These are phyloP conservation scores for Rutilus rutilus DNA, from an alignment of 2,113 vertebrate genomes.

Conservation along the genomic window DNA sequence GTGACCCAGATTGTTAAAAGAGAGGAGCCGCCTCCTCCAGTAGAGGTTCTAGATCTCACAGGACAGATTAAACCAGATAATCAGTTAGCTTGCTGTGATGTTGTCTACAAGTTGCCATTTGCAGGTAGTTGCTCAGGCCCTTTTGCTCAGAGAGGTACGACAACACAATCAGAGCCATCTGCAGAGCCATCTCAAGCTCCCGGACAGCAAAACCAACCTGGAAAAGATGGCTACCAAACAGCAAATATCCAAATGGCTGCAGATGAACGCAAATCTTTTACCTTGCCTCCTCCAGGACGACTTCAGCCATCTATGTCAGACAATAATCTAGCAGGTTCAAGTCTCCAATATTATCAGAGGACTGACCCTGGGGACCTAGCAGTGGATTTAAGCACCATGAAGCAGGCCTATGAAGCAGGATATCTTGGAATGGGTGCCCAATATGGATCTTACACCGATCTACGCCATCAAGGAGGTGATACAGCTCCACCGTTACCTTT, in stretches of 20 bases:
- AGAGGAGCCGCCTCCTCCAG: constrained; percentile 70
- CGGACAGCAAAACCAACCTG: constrained; percentile 72
- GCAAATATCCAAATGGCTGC: constrained; percentile 66
- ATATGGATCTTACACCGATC: constrained; percentile 93
- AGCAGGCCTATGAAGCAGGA: constrained; percentile 86
- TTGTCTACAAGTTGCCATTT: constrained; percentile 97
- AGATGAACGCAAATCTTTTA: constrained; percentile 85
- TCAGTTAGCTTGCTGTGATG: constrained; percentile 93
- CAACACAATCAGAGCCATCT: constrained; percentile 76
- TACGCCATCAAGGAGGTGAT: constrained; percentile 88
- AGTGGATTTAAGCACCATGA: constrained; percentile 89
- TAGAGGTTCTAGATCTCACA: constrained; percentile 89
- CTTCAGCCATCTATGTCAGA: constrained; percentile 96
- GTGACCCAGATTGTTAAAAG: constrained; percentile 89
- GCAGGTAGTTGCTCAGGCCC: constrained; percentile 87
- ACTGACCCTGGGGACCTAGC: constrained; percentile 84
- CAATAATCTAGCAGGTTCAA: constrained; percentile 87
- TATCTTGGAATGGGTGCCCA: constrained; percentile 90
- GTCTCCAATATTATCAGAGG: constrained; percentile 82
- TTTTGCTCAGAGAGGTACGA: constrained; percentile 83
- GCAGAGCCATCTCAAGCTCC: constrained; percentile 66
- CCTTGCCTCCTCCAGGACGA: constrained; percentile 75
- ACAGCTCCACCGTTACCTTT: constrained; percentile 85
- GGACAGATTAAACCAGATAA: constrained; percentile 89
- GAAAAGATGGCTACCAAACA: constrained; percentile 73